Evolutionary conservation across 2,113 vertebrate species (phyloP).

Genomic region (Coreoperca whiteheadi): DNA sequence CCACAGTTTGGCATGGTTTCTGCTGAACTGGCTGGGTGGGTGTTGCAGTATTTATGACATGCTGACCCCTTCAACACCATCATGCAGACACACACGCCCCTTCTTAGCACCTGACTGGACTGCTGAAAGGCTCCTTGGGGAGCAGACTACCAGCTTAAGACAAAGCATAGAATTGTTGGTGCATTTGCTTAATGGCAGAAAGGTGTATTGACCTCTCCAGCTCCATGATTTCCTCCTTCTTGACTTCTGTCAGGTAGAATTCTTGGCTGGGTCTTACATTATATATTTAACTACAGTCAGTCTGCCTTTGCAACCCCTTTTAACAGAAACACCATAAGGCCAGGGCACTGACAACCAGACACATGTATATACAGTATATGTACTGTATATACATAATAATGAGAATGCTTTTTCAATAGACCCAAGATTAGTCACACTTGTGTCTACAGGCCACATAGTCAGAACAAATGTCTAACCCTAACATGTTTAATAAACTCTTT

Average conservation of each 20-base stretch:
- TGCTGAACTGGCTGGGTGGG: conserved; percentile 39
- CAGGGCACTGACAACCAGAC: conserved; percentile 17
- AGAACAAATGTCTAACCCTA: conserved; percentile 43
- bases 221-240: conserved; percentile 25
- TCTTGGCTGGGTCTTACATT: conserved; percentile 29
- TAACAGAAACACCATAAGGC: conserved; percentile 42
- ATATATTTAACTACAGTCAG: conserved; percentile 36
- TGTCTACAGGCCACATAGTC: conserved; percentile 5
- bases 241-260: conserved; percentile 32
- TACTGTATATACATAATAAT: conserved; percentile 40
- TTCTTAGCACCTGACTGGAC: conserved; percentile 52
- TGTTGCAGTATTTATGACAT: conserved; percentile 64
- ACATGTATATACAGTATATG: conserved; percentile 17
- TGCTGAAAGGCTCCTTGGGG: conserved; percentile 62
- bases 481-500: conserved; percentile 46
- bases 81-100: conserved; percentile 41
- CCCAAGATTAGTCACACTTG: conserved; percentile 48
- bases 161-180: conserved; percentile 59
- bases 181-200: conserved; percentile 37
- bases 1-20: conserved; percentile 19
- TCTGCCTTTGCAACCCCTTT: conserved; percentile 41
- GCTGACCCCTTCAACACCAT: conserved; percentile 44
- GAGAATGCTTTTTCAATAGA: conserved; percentile 44
- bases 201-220: conserved; percentile 27
- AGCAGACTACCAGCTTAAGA: conserved; percentile 37